Percentiles rank a stretch among this genome's conserved stretches.
phyloP scores from a whole-genome alignment of 2,113 vertebrate species.

The Hippolais icterina region DNA sequence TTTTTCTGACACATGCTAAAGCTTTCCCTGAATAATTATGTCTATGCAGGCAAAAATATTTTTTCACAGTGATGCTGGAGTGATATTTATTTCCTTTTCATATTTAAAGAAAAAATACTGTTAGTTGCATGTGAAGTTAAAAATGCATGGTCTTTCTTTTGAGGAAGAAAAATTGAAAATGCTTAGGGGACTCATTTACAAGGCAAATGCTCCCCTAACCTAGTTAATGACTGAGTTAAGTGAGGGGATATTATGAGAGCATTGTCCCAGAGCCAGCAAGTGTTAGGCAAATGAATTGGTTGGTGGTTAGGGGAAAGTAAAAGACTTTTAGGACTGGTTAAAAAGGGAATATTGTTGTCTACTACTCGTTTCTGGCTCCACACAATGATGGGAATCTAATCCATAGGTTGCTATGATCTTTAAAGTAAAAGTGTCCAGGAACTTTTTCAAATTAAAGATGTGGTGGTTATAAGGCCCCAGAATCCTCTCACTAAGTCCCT shows the following conservation, averaged over 20 bases:
- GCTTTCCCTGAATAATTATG: neutral
- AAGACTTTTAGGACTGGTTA: conserved; percentile 19
- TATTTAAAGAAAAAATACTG: neutral
- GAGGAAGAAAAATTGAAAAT: neutral
- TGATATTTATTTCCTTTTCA: neutral
- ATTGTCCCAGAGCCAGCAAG: conserved; percentile 32
- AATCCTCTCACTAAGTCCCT: neutral
- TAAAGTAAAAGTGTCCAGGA: neutral
- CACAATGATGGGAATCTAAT: neutral
- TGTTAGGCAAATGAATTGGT: conserved; percentile 46
- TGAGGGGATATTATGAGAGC: conserved; percentile 3
- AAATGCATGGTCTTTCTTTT: neutral
- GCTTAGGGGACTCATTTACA: conserved; percentile 37
- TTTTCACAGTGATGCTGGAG: neutral
- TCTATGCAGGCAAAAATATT: neutral
- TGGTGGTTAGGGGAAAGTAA: conserved; percentile 54
- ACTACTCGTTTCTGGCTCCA: neutral
- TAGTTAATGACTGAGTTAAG: conserved; percentile 51
- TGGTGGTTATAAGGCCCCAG: neutral
- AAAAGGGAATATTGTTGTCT: neutral
- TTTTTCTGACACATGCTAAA: neutral
- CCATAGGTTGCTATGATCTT: neutral
- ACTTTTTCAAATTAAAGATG: neutral
- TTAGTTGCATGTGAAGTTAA: neutral
- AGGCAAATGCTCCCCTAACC: conserved; percentile 49